Percentiles rank a stretch among this genome's conserved stretches.
These are phyloP conservation scores for Drosophila varians DNA, from an alignment of 1,140 invertebrate species.

Conservation along the genomic window DNA sequence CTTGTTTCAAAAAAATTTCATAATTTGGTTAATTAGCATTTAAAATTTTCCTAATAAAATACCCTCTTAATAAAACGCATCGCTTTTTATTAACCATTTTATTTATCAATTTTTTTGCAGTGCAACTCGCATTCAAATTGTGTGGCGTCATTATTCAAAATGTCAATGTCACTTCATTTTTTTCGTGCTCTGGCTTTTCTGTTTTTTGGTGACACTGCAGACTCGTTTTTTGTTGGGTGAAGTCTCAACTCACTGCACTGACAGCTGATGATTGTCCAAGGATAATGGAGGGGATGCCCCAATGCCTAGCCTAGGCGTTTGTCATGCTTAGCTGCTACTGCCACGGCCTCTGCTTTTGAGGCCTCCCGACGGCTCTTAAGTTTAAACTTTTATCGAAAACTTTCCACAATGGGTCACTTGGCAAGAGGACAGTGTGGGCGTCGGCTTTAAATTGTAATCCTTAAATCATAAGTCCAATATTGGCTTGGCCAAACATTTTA, in stretches of 20 bases:
- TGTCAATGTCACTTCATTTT: slow-evolving; percentile 75
- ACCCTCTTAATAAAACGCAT: too few relatives aligned
- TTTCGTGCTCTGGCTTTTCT: slow-evolving; percentile 2
- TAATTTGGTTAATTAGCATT: too few relatives aligned
- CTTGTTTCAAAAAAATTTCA: too few relatives aligned
- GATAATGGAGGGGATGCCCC: slow-evolving; percentile 19
- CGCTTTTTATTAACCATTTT: too few relatives aligned
- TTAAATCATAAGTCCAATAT: slow-evolving; percentile 45
- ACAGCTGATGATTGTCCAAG: slow-evolving; percentile 60
- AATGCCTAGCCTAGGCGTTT: slow-evolving; percentile 22
- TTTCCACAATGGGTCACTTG: slow-evolving; percentile 10
- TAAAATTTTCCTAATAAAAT: too few relatives aligned
- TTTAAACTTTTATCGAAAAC: slow-evolving; percentile 30
- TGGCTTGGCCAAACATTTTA: slow-evolving; percentile 9
- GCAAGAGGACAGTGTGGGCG: not conserved
- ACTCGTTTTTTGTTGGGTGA: slow-evolving; percentile 59
- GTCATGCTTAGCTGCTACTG: slow-evolving; percentile 34
- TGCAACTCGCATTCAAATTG: slow-evolving; percentile 18
- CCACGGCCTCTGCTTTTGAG: slow-evolving; percentile 22
- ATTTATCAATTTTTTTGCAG: not conserved
- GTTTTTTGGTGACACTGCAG: slow-evolving; percentile 46
- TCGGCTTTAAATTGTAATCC: slow-evolving; percentile 6
- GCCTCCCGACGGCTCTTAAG: slow-evolving; percentile 20
- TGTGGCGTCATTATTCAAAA: slow-evolving; percentile 79
- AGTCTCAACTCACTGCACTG: slow-evolving; percentile 68